Percentiles rank a stretch among this genome's conserved stretches.
These are phyloP conservation scores for Sebastiscus tertius DNA, from an alignment of 2,797 vertebrate species.

Conservation along the genomic window DNA sequence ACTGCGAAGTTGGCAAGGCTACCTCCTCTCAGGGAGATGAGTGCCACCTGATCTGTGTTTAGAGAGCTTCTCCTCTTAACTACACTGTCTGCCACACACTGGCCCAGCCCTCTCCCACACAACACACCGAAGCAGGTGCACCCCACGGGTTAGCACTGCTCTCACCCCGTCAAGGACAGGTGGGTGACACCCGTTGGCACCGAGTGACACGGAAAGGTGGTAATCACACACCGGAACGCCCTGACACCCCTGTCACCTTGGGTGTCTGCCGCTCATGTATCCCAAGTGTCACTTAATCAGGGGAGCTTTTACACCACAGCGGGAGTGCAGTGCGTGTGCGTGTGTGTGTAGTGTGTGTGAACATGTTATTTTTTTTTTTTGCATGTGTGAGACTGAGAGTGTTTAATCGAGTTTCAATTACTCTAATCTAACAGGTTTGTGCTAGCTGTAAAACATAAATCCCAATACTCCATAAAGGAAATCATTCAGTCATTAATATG, in stretches of 20 bases:
- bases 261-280: constrained; percentile 68
- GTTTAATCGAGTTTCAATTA: constrained; percentile 12
- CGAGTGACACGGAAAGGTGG: constrained; percentile 57
- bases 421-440: constrained; percentile 19
- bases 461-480: background rate
- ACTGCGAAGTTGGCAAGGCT: constrained; percentile 25
- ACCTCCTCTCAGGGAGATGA: constrained; percentile 60
- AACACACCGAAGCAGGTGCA: constrained; percentile 26
- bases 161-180: constrained; percentile 62
- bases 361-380: background rate
- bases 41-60: constrained; percentile 72
- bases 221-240: constrained; percentile 75
- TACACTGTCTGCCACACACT: constrained; percentile 51
- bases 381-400: background rate
- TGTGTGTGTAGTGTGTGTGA: background rate
- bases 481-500: background rate
- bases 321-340: constrained; percentile 8
- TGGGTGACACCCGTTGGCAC: constrained; percentile 65
- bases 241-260: constrained; percentile 69
- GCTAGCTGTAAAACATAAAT: constrained; percentile 16
- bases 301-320: constrained; percentile 42
- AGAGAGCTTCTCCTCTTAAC: constrained; percentile 68
- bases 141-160: constrained; percentile 26
- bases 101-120: background rate
- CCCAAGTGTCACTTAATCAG: constrained; percentile 76